A percentile compares a stretch with the other conserved stretches of the same genome.
These are phyloP conservation scores for Sphaerodactylus townsendi DNA, from an alignment of 2,113 vertebrate species.

Conservation along the genomic window DNA sequence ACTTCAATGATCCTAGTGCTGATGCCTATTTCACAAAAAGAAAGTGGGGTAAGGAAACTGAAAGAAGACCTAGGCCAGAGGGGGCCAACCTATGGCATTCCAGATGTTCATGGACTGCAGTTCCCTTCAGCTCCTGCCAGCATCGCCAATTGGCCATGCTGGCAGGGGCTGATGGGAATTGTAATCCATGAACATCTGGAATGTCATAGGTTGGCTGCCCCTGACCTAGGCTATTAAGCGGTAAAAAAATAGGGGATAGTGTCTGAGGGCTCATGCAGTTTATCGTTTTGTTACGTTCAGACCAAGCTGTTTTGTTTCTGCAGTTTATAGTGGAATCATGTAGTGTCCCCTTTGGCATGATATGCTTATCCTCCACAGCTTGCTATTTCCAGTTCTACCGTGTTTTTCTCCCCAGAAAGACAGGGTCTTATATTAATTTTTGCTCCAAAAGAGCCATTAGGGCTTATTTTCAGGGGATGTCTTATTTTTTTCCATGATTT, in stretches of 20 bases:
- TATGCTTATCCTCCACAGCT: not conserved
- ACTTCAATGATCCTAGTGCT: slow-evolving; percentile 95
- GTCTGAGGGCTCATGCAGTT: not conserved
- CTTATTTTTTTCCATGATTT: no score
- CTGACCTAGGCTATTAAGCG: not conserved
- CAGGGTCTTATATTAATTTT: no score
- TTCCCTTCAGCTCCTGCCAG: no score
- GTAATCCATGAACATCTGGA: no score
- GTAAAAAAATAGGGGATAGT: slow-evolving; percentile 11
- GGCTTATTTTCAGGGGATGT: no score
- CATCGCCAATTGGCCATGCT: no score
- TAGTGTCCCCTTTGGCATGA: not conserved
- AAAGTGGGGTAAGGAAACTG: slow-evolving; percentile 91
- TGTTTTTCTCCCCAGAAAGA: no score
- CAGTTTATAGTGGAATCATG: not conserved
- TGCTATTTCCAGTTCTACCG: not conserved
- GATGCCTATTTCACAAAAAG: slow-evolving; percentile 97
- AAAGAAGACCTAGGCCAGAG: slow-evolving; percentile 11
- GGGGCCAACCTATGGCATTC: no score
- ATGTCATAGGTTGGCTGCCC: no score
- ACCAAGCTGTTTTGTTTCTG: not conserved
- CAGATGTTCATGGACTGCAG: no score
- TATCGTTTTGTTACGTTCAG: not conserved
- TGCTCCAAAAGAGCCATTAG: no score
- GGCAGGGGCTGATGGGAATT: no score